Conservation (phyloP, 2,888 invertebrate genomes). For the Trachelus troglodyta region DNA sequence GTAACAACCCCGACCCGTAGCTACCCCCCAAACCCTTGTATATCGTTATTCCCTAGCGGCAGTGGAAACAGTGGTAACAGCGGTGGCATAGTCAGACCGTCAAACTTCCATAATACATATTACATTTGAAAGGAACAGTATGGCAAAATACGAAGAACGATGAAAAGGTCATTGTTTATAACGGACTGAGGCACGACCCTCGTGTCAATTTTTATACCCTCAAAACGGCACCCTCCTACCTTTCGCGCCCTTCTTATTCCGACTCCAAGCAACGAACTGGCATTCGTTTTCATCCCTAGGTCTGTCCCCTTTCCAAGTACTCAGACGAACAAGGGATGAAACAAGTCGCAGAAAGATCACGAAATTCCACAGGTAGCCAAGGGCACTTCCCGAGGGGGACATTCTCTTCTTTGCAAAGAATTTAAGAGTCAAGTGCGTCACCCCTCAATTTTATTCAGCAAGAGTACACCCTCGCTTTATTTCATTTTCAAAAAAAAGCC, state of each 20-base stretch:
- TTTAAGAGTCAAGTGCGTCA: neutral
- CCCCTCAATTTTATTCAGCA: neutral
- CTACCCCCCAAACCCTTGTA: neutral
- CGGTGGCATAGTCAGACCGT: neutral
- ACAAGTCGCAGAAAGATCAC: constrained; percentile 7
- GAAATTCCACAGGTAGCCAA: constrained; percentile 49
- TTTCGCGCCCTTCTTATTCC: neutral
- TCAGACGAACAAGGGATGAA: constrained; percentile 28
- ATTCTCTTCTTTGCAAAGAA: neutral
- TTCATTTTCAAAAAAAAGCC: neutral
- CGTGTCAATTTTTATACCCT: neutral
- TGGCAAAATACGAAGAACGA: constrained; percentile 12
- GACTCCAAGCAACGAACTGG: neutral
- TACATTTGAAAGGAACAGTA: constrained; percentile 25
- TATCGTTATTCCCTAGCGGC: neutral
- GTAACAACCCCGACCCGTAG: constrained; percentile 15
- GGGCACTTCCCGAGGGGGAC: neutral
- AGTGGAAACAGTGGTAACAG: neutral
- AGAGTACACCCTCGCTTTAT: neutral
- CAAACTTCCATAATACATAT: constrained; percentile 32
- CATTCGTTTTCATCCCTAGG: neutral
- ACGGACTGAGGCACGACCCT: neutral
- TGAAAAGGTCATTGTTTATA: constrained; percentile 3
- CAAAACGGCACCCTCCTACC: neutral
- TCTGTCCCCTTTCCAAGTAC: neutral